Conservation (phyloP, 2,888 invertebrate species). For the Eilema sororculum region DNA sequence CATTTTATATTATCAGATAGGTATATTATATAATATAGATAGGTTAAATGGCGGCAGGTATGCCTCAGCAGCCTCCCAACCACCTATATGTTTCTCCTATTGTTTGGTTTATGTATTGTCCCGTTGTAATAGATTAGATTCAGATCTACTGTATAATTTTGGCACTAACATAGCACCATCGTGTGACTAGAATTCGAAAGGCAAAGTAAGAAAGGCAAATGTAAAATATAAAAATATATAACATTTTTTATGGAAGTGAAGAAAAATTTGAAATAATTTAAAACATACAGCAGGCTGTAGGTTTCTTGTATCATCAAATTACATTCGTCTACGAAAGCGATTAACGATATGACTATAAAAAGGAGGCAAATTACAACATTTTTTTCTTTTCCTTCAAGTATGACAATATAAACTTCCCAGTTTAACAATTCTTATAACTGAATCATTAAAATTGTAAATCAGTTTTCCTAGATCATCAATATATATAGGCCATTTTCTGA, state of each 20-base stretch:
- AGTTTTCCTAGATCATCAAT: constrained; percentile 26
- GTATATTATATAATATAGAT: too few species aligned
- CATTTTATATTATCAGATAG: too few species aligned
- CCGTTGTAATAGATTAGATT: background rate
- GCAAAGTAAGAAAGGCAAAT: background rate
- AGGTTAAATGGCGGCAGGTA: too few species aligned
- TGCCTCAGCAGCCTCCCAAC: background rate
- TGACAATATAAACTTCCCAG: constrained; percentile 20
- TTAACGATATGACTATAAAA: background rate
- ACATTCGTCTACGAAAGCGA: background rate
- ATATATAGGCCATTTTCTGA: background rate
- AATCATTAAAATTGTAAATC: constrained; percentile 34
- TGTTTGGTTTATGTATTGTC: background rate
- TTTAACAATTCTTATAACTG: constrained; percentile 25
- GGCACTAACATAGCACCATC: background rate
- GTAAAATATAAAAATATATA: too few species aligned
- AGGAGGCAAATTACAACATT: background rate
- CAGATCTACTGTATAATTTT: background rate
- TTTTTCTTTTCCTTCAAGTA: constrained; percentile 20
- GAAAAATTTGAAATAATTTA: background rate
- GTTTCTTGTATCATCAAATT: background rate
- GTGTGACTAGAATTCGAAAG: background rate
- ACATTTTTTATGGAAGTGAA: background rate
- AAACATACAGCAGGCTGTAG: background rate
- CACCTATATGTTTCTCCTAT: background rate